A percentile compares a stretch with the other conserved stretches of the same genome.
Evolutionary conservation across 2,888 invertebrate species (phyloP).

Genomic region (Brassicogethes aeneus): DNA sequence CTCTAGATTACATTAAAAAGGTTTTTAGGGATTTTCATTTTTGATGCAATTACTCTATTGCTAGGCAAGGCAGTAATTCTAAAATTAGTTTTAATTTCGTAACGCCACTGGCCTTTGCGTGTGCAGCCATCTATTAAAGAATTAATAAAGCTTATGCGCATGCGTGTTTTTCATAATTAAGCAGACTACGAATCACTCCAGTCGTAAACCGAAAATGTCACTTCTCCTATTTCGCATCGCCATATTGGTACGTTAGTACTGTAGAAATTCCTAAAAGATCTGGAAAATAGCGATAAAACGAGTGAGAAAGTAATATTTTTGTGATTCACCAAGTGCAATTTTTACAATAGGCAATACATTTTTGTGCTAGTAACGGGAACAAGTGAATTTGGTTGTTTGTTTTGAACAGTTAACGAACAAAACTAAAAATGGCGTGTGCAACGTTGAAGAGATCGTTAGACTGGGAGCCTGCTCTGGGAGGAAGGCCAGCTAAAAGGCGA

Average conservation of each 20-base stretch:
- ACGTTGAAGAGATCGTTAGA: conserved; percentile 92
- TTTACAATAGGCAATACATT: conserved; percentile 12
- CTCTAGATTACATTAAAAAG: too few species aligned
- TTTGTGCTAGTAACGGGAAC: conserved; percentile 22
- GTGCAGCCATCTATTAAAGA: too few species aligned
- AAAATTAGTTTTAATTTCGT: too few species aligned
- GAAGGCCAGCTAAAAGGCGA: conserved; percentile 79
- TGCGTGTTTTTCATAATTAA: too few species aligned
- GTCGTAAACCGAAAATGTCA: conserved; percentile 26
- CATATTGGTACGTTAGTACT: conserved; percentile 30
- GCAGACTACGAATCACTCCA: not conserved
- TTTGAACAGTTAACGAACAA: conserved; percentile 28
- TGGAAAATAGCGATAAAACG: conserved; percentile 1
- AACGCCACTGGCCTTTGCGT: too few species aligned
- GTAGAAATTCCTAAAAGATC: conserved; percentile 16
- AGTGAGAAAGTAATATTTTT: conserved; percentile 4
- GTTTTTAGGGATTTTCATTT: too few species aligned
- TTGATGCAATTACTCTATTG: too few species aligned
- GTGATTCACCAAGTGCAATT: conserved; percentile 10
- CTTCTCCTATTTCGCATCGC: conserved; percentile 31
- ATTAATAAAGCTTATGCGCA: too few species aligned
- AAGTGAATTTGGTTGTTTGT: conserved; percentile 29
- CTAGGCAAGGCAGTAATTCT: too few species aligned
- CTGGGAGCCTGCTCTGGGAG: conserved; percentile 86
- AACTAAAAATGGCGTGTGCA: conserved; percentile 87